These are phyloP conservation scores for Sitta carolinensis DNA, from an alignment of 2,797 vertebrate genomes.

Conservation along the genomic window DNA sequence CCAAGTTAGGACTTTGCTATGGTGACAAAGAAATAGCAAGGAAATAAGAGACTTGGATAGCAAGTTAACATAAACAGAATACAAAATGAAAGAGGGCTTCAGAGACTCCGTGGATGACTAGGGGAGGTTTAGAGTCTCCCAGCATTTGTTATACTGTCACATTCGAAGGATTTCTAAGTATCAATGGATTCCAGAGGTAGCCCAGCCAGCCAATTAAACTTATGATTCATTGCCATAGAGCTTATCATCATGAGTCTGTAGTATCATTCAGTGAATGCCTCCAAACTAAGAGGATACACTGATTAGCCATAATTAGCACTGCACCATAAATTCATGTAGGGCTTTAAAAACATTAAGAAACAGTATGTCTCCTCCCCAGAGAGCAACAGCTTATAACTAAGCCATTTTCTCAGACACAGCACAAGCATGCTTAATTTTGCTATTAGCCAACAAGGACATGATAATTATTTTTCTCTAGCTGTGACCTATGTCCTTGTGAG, in stretches of 20 bases:
- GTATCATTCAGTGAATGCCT: neutral
- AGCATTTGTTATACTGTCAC: constrained; percentile 3
- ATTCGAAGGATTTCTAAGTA: constrained; percentile 38
- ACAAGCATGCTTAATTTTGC: constrained; percentile 45
- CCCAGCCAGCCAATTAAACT: neutral
- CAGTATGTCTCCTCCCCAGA: neutral
- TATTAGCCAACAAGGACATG: constrained; percentile 25
- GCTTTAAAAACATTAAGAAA: constrained; percentile 53
- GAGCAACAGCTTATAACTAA: constrained; percentile 30
- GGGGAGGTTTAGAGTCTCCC: neutral
- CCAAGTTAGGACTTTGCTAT: neutral
- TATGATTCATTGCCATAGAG: constrained; percentile 21
- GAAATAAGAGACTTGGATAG: neutral
- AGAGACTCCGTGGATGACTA: neutral
- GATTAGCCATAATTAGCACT: constrained; percentile 41
- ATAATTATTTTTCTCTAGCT: constrained; percentile 38
- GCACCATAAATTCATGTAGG: constrained; percentile 18
- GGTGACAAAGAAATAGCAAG: neutral
- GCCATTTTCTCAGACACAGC: neutral
- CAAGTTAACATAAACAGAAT: neutral
- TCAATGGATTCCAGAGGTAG: neutral
- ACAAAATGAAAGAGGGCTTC: neutral
- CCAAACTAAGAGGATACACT: neutral
- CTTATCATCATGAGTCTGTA: neutral
- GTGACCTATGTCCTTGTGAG: neutral